Conservation (phyloP, 2,888 invertebrate species). For the Eilema griseolum region DNA sequence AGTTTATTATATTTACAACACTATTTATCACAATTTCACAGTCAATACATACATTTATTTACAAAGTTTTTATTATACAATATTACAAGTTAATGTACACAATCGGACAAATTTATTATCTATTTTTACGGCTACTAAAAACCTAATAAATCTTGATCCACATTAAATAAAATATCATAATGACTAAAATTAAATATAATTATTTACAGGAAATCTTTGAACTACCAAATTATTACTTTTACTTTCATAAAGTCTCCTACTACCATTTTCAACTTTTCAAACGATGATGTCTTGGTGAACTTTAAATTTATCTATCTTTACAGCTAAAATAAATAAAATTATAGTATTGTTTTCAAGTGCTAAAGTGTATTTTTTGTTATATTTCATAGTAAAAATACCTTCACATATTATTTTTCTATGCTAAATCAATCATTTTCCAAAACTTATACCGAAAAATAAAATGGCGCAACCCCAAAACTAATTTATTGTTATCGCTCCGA, state of each 20-base stretch:
- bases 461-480: no score
- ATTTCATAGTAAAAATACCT: background rate
- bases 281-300: no score
- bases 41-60: conserved; percentile 73
- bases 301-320: no score
- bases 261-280: no score
- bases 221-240: background rate
- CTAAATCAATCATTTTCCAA: background rate
- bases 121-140: background rate
- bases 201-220: background rate
- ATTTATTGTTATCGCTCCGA: background rate
- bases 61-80: conserved; percentile 57
- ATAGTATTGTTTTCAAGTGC: no score
- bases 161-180: background rate
- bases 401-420: background rate
- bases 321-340: no score
- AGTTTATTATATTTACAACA: conserved; percentile 69
- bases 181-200: background rate
- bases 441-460: no score
- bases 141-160: background rate
- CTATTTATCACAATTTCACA: conserved; percentile 78
- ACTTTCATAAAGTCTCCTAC: background rate
- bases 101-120: conserved; percentile 21
- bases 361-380: no score
- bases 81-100: conserved; percentile 38